Evolutionary conservation across 2,797 vertebrate species (phyloP), one percentile per base, ranked within the genome.

Genomic region (Darevskia nairensis): DNA sequence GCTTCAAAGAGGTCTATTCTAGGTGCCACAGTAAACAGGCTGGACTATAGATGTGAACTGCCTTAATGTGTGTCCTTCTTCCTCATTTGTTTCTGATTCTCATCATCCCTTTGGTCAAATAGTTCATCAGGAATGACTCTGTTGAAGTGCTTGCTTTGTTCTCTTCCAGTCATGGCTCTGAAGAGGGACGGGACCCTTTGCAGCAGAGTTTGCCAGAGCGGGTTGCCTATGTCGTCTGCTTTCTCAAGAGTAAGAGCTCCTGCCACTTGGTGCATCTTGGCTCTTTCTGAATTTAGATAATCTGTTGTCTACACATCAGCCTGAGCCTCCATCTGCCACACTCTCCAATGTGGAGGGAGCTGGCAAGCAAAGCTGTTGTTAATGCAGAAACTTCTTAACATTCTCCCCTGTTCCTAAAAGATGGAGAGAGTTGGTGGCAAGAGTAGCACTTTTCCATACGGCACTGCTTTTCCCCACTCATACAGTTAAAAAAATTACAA

Each of bases 201-300:
- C 94, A 94, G 82, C 93, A 95, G 89, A 95, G 97, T 0, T 59
- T 92, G 82, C 94, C 96, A 0, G 97, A 98, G 59, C 96, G 96
- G 85, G 91, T 98, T 77, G 92, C 95, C 59, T 90, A 97, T 50
- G 91, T 99, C 90, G 88, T 94, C 50, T 89, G 95, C 80, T 98
- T 98, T 93, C 86, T 99, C 84, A 96, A 98, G 94, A 97, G 99
- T 99, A 96, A 97, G 97, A 39, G 8, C 17, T 50, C 71, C 55
- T 13, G 2, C 55, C 35, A 25, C 9, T 35, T 35, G 3, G 39
- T 5, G 21, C 21, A 15, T 39, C 29, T 35, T 64, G 0, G 8
- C 6, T 32, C n/a, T 64, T 25, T 41, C 64, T 69, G 50, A 8
- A 46, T 3, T 4, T 17, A 10, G 59, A 15, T 11, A 44, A 69